Percentiles rank a stretch among this genome's conserved stretches.
phyloP scores from a whole-genome alignment of 2,113 vertebrate genomes.

The Vulpes lagopus region DNA sequence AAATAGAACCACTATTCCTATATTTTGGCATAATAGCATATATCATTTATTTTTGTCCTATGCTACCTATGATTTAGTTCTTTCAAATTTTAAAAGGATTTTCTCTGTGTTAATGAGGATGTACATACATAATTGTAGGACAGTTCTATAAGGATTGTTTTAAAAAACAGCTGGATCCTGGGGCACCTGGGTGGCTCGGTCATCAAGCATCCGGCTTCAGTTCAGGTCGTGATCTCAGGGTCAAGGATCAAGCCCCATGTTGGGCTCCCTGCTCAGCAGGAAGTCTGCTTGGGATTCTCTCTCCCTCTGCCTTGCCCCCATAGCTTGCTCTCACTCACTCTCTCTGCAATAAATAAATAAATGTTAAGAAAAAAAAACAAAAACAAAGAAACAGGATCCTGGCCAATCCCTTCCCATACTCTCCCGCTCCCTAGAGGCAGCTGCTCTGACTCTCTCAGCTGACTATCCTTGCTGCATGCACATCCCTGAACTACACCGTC shows the following conservation, averaged over 20 bases:
- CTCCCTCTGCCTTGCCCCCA: neutral
- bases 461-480: no score
- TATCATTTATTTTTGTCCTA: neutral
- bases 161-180: neutral
- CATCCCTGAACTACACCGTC: accelerated
- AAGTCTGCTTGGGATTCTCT: neutral
- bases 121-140: neutral
- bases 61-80: neutral
- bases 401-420: accelerated
- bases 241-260: accelerated
- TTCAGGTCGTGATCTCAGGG: neutral
- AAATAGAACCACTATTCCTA: neutral
- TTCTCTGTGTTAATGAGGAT: neutral
- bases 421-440: accelerated
- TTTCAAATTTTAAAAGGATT: neutral
- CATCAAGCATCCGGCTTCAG: neutral
- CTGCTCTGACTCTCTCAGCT: accelerated
- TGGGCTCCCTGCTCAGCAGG: no score
- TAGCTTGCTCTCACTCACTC: no score
- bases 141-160: neutral
- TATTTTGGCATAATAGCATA: neutral
- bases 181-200: no score
- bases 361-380: no score
- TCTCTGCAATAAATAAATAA: no score
- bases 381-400: neutral